Evolutionary conservation across 2,113 vertebrate genomes (phyloP).

Genomic region (Periophthalmodon schlosseri): DNA sequence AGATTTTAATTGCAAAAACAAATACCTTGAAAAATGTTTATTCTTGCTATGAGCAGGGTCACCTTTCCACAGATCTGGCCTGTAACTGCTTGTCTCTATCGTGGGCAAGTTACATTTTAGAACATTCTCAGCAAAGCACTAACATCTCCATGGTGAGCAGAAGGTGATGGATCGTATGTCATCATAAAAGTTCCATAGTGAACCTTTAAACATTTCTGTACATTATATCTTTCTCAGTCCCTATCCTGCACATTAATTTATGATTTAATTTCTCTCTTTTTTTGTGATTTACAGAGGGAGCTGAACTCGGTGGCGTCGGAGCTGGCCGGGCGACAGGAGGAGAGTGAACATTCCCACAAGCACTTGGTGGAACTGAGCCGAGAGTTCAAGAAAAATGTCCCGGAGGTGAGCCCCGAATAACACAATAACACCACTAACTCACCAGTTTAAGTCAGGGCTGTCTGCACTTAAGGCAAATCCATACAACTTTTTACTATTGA

Average conservation of each 20-base stretch:
- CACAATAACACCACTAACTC: conserved; percentile 8
- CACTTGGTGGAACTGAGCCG: conserved; percentile 92
- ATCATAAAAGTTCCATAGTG: no score
- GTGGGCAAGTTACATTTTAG: no score
- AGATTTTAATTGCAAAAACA: no score
- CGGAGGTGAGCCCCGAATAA: conserved; percentile 82
- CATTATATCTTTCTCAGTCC: background rate
- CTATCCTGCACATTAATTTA: background rate
- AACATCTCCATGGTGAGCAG: no score
- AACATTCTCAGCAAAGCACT: no score
- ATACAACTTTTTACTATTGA: conserved; percentile 1
- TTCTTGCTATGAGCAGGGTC: no score
- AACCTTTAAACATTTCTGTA: background rate
- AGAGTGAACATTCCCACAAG: conserved; percentile 87
- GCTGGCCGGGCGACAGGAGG: conserved; percentile 85
- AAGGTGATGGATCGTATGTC: no score
- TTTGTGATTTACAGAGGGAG: conserved; percentile 84
- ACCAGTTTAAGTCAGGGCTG: conserved; percentile 4
- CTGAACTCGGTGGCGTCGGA: conserved; percentile 84
- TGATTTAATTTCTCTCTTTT: conserved; percentile 47
- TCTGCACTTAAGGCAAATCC: conserved; percentile 3
- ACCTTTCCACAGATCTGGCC: no score
- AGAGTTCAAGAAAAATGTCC: conserved; percentile 96
- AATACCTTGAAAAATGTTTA: no score
- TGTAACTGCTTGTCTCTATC: no score